Evolutionary conservation across 2,113 vertebrate genomes (phyloP), one percentile per base, ranked within the genome.

Genomic region (Macquaria ambigua): DNA sequence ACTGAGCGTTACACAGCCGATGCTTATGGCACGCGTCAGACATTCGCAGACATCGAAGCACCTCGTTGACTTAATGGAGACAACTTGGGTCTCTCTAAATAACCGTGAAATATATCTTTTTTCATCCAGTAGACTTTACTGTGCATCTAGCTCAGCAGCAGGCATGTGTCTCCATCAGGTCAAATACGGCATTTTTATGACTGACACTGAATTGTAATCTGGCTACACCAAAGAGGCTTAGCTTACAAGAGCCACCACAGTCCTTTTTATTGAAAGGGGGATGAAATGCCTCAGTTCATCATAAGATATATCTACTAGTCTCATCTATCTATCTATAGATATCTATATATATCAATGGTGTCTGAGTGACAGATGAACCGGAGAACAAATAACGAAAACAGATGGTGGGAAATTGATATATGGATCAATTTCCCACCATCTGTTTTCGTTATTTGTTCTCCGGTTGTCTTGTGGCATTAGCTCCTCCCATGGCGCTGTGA

Each of bases 371-470:
- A 61, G 56, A 83, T 31, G 68, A 79, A 77, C n/a, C 20, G 64
- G n/a, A 73, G 50, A 53, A 84, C 64, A 74, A 77, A 82, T 63
- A 34, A 76, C 31, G n/a, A 70, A 63, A 84, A 81, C 67, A 82
- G 70, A 89, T 71, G 55, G 39, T 2, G n/a, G 79, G 48, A 63
- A 79, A 85, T 46, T 37, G 72, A 92, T 83, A n/a, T n/a, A n/a
- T n/a, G 25, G 77, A 83, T 92, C 72, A 37, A 46, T 85, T 80
- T 63, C 48, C 79, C n/a, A 2, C 41, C 55, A 71, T 89, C 70
- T 82, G 67, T 81, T 84, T 63, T 70, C n/a, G 34, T 76, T 34
- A 63, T 82, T 77, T 74, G 64, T 84, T 53, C 50, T 73, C n/a
- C 64, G 20, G n/a, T 77, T n/a, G n/a, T n/a, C n/a, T 70, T 62